Conservation (phyloP, 2,888 invertebrate genomes). For the Nephrotoma appendiculata region DNA sequence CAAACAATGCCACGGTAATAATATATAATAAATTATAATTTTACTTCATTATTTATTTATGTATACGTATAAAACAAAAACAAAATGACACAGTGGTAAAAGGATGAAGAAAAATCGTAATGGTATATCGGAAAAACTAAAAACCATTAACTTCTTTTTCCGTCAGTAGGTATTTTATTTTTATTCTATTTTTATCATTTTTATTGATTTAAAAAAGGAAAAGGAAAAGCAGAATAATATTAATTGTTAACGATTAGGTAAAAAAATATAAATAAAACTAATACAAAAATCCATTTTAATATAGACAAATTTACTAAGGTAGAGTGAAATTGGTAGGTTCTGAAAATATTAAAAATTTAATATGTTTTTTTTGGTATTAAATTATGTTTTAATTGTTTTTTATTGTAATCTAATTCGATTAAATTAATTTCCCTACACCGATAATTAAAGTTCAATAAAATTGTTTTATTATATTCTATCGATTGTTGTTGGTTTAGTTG, state of each 20-base stretch:
- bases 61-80: not conserved
- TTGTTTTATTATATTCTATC: not conserved
- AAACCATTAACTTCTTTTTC: not conserved
- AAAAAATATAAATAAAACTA: not conserved
- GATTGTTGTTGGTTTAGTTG: not conserved
- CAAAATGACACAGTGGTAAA: not conserved
- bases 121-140: not conserved
- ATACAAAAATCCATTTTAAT: not conserved
- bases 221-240: not conserved
- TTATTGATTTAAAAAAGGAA: not conserved
- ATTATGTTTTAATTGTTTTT: not conserved
- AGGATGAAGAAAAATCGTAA: not conserved
- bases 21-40: not conserved
- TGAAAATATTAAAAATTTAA: not conserved
- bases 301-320: not conserved
- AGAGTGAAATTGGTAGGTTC: not conserved
- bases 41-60: not conserved
- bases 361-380: not conserved
- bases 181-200: not conserved
- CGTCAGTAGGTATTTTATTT: not conserved
- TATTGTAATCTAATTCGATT: not conserved
- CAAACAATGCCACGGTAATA: not conserved
- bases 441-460: not conserved
- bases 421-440: not conserved
- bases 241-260: not conserved